Base-by-base conservation (phyloP, 2,888 invertebrate species). In the Flexamia atlantica region DNA sequence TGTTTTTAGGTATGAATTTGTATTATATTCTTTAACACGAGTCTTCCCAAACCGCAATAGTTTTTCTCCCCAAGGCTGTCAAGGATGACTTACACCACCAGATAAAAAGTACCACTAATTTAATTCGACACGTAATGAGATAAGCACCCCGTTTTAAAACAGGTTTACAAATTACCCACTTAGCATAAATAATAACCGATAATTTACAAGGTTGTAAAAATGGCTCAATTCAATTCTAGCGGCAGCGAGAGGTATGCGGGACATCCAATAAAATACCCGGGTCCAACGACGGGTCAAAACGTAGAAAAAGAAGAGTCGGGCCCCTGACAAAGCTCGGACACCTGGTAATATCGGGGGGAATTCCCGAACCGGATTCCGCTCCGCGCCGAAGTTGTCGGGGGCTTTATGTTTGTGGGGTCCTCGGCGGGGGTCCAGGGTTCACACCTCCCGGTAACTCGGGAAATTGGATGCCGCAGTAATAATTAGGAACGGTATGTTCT, bases 401-500 rank as follows among this genome's bases (percentile, higher is more conserved):
- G 40, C 76, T 28, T 76, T 46, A 76, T 36, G 28, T 28, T 28
- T 12, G 76, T 10, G 76, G 28, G 76, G 76, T 76, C 76, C 76
- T 0, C 40, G 9, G 32, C 20, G 23, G 40, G 40, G 42, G 42
- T 40, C 30, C 25, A 14, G 46, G 79, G 50, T 79, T 79, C 57
- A 57, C 53, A 53, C 79, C 79, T 57, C 30, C 28, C 7, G 17
- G 53, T n/a, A 7, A 2, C 0, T 57, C 17, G 20, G 50, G 30
- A 79, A 57, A 57, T 57, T 50, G 79, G 79, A 57, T 79, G 40
- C 79, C 57, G 79, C 23, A 57, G 36, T 79, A 79, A 79, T 79
- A 79, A 79, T 79, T 79, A 79, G 79, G 79, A 79, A 36, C 10
- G 79, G 79, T 79, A 79, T 79, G 79, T 79, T 79, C 57, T 57